Evolutionary conservation across 2,888 invertebrate genomes (phyloP), one percentile per base, ranked within the genome.

Genomic region (Apantesis nais): DNA sequence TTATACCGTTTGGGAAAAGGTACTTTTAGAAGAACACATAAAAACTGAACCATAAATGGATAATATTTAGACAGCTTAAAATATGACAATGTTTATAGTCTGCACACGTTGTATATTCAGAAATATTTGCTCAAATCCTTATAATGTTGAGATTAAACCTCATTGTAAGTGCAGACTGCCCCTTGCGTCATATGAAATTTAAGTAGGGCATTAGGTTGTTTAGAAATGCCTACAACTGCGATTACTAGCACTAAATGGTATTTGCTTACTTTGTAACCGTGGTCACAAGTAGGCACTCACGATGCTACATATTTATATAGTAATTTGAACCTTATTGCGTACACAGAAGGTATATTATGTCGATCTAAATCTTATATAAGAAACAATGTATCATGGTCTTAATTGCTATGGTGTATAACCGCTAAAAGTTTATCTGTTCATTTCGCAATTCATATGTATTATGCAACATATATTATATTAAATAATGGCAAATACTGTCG

Each of bases 161-260:
- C 48, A 62, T 52, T 64, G 22, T 58, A 58, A 29, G 14, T 0
- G 29, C 14, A 25, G 31, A 71, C 73, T 65, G 68, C 64, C 68
- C 66, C 68, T 78, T 72, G 72, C 72, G n/a, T 74, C 48, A 64
- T 72, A 25, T 74, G 78, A 73, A 76, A 62, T 75, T 76, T 76
- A 88, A 85, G 86, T 90, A 78, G 89, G 91, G 73, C 86, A 87
- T 78, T 86, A 78, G 89, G 88, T 89, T 90, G 82, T 82, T 79
- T 78, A 84, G 87, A 89, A 89, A 89, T 89, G 84, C 79, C 85
- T 85, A 84, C 80, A 69, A 68, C 41, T 71, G 80, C 80, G 78
- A 84, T 84, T 81, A 79, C 80, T 79, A 78, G 72, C 76, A 81
- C 81, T 80, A 80, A 80, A 79, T 81, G 78, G 74, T 86, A 83